Evolutionary conservation across 2,797 vertebrate species (phyloP).

Genomic region (Rhinichthys osculus): DNA sequence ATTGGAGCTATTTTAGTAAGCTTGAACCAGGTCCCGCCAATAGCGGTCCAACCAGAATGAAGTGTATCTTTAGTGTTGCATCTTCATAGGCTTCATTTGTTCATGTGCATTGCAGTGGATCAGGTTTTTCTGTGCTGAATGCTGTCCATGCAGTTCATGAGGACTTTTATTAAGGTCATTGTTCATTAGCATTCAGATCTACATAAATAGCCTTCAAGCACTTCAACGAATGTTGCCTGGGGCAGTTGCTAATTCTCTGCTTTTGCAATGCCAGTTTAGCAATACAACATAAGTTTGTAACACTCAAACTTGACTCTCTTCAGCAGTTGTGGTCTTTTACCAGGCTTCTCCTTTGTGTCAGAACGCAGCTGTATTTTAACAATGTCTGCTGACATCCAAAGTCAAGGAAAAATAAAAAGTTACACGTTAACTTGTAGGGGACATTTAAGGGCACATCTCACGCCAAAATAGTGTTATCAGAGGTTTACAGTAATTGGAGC

Average conservation of each 20-base stretch:
- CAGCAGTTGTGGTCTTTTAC: not conserved
- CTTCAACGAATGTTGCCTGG: not conserved
- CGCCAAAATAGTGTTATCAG: not conserved
- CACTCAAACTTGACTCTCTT: not conserved
- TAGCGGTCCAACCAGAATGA: not conserved
- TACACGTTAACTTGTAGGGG: slow-evolving; percentile 4
- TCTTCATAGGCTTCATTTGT: not conserved
- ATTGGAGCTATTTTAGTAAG: slow-evolving; percentile 5
- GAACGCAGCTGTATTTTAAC: not conserved
- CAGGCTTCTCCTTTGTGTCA: not conserved
- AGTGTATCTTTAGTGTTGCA: not conserved
- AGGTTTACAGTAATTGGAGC: not conserved
- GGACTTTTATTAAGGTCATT: not conserved
- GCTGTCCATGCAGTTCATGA: not conserved
- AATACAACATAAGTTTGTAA: slow-evolving; percentile 20
- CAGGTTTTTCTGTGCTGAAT: slow-evolving; percentile 11
- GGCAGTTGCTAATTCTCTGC: not conserved
- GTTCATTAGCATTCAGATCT: slow-evolving; percentile 15
- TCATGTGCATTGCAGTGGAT: not conserved
- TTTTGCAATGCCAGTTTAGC: slow-evolving; percentile 38
- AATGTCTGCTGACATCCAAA: not conserved
- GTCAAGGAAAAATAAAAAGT: slow-evolving; percentile 11
- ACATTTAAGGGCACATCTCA: not conserved
- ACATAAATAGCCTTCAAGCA: slow-evolving; percentile 1
- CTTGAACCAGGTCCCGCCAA: not conserved